Percentiles rank a stretch among this genome's conserved stretches.
These are phyloP conservation scores for Apodemia mormo DNA, from an alignment of 2,888 invertebrate species.

Conservation along the genomic window DNA sequence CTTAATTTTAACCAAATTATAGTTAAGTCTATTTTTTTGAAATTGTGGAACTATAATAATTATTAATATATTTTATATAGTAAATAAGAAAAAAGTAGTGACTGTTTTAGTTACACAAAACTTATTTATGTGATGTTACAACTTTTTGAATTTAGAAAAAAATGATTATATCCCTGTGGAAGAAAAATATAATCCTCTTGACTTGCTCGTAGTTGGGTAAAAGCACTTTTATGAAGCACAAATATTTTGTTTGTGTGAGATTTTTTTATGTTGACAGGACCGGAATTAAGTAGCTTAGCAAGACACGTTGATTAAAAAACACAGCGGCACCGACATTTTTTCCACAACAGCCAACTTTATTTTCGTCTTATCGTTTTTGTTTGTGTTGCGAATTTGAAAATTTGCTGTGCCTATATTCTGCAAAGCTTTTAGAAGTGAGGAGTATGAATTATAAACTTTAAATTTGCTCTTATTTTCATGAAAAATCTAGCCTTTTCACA, in stretches of 20 bases:
- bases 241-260: slow-evolving; percentile 5
- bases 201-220: background rate
- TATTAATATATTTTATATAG: no score
- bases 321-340: background rate
- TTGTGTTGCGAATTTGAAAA: background rate
- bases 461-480: background rate
- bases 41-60: no score
- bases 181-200: no score
- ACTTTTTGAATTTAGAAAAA: no score
- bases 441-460: background rate
- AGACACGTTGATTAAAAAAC: background rate
- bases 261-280: background rate
- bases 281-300: background rate
- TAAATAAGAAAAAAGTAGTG: no score
- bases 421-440: background rate
- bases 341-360: background rate
- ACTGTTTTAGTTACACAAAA: no score
- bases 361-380: background rate
- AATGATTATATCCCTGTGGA: no score
- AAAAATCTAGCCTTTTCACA: no score
- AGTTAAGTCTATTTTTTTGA: no score
- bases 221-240: background rate
- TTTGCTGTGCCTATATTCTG: background rate
- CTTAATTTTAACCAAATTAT: no score
- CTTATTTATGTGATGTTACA: no score